phyloP scores from a whole-genome alignment of 2,113 vertebrate species.

The Illadopsis cleaveri region DNA sequence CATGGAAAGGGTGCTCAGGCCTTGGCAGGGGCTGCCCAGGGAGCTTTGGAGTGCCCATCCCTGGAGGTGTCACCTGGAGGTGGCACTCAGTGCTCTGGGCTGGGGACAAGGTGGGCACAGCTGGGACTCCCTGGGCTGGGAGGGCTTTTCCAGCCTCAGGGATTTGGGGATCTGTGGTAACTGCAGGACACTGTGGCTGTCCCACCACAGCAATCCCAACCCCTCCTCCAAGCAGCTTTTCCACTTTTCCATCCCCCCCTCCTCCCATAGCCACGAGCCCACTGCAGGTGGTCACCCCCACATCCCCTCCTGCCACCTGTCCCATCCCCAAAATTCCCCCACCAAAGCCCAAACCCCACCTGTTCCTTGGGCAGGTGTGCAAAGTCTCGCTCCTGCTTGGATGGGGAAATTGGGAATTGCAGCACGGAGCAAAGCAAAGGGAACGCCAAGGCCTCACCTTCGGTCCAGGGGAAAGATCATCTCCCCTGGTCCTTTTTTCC shows the following conservation, averaged over 20 bases:
- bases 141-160: neutral
- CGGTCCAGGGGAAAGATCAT: neutral
- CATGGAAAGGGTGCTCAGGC: neutral
- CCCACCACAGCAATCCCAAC: neutral
- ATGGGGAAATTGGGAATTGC: neutral
- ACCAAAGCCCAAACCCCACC: neutral
- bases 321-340: no score
- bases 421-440: neutral
- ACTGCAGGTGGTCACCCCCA: neutral
- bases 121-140: neutral
- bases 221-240: neutral
- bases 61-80: neutral
- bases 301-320: neutral
- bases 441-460: neutral
- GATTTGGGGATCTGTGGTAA: no score
- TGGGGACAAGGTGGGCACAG: neutral
- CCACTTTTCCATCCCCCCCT: neutral
- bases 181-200: no score
- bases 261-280: rapidly evolving
- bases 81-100: neutral
- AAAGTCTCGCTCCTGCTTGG: neutral
- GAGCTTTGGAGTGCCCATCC: neutral
- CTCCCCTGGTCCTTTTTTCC: neutral
- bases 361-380: neutral
- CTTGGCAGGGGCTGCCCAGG: neutral